Percentiles rank a stretch among this genome's conserved stretches.
phyloP scores from a whole-genome alignment of 2,888 invertebrate species.

The Sarcophaga subvicina region DNA sequence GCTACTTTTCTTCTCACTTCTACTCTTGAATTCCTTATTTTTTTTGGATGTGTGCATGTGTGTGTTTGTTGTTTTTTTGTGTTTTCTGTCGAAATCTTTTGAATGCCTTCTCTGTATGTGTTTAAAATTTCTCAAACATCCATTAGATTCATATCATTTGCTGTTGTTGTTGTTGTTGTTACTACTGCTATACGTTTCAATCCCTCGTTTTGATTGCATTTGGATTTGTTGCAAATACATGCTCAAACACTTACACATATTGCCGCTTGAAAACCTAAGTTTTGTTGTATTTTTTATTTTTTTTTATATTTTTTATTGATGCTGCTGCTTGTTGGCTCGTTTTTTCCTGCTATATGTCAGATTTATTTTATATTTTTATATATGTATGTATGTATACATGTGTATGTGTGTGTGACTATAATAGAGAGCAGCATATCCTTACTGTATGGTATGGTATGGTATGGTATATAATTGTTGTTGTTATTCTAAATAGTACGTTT shows the following conservation, averaged over 20 bases:
- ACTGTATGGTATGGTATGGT: no score
- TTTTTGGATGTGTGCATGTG: conserved; percentile 43
- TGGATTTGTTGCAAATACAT: conserved; percentile 47
- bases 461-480: conserved; percentile 13
- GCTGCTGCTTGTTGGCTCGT: conserved; percentile 24
- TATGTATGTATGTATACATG: background rate
- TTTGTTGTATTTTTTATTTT: background rate
- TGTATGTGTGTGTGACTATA: background rate
- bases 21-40: conserved; percentile 35
- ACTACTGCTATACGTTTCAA: conserved; percentile 14
- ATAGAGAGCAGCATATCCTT: background rate
- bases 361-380: conserved; percentile 5
- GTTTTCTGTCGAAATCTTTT: conserved; percentile 45
- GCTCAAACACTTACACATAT: conserved; percentile 7
- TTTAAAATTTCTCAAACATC: conserved; percentile 64
- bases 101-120: conserved; percentile 50
- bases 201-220: conserved; percentile 49
- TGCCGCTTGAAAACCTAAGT: no score
- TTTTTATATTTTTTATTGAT: conserved; percentile 31
- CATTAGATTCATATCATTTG: conserved; percentile 60
- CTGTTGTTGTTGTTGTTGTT: background rate
- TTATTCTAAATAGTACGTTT: conserved; percentile 57
- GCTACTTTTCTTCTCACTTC: conserved; percentile 26
- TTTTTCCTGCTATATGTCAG: conserved; percentile 14
- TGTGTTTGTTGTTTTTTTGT: conserved; percentile 50